Percentiles rank a stretch among this genome's conserved stretches.
These are phyloP conservation scores for Haplochromis burtoni DNA, from an alignment of 2,113 vertebrate genomes.

Conservation along the genomic window DNA sequence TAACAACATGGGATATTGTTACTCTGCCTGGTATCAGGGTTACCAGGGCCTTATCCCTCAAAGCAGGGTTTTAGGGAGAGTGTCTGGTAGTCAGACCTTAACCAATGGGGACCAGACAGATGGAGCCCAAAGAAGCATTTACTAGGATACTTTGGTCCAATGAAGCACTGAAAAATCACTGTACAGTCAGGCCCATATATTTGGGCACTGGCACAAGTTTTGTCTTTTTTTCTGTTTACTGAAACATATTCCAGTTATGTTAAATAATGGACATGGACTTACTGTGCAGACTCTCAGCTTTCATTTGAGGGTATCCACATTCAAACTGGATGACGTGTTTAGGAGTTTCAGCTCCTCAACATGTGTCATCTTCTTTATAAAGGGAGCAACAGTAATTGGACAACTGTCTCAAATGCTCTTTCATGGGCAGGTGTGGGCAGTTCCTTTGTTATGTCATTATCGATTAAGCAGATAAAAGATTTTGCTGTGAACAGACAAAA, in stretches of 20 bases:
- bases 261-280: neutral
- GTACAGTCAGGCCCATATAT: neutral
- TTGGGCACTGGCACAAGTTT: neutral
- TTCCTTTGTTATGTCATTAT: neutral
- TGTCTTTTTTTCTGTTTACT: neutral
- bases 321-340: neutral
- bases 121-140: neutral
- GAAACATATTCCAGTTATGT: neutral
- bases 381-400: neutral
- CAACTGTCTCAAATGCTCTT: neutral
- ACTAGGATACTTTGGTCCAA: too few relatives aligned
- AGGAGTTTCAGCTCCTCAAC: neutral
- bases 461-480: neutral
- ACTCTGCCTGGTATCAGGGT: neutral
- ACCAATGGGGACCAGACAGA: neutral
- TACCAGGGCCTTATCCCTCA: neutral
- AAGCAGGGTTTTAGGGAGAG: neutral
- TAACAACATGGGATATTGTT: neutral
- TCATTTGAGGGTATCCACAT: neutral
- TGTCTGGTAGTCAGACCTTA: fast-evolving
- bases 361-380: neutral
- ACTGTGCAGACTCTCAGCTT: neutral
- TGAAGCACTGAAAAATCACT: neutral
- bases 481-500: neutral
- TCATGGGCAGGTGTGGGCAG: neutral